A percentile compares a stretch with the other conserved stretches of the same genome.
phyloP scores from a whole-genome alignment of 2,888 invertebrate species.

The Acleris literana region DNA sequence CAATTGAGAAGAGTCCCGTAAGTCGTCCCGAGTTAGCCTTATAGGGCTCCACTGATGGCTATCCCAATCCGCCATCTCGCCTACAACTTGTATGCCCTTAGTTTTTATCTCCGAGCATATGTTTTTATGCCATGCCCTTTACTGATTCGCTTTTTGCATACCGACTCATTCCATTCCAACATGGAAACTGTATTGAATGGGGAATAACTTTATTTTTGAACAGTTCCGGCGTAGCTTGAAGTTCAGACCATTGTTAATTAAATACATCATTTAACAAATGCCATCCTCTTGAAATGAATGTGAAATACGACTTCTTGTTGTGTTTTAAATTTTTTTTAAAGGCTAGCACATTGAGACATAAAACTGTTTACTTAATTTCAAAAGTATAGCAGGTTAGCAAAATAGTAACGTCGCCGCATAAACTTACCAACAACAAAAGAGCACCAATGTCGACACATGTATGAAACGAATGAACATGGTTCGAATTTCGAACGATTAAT shows the following conservation, averaged over 20 bases:
- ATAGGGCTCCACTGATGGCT: slow-evolving; percentile 25
- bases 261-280: too few species aligned
- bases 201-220: background rate
- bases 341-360: too few species aligned
- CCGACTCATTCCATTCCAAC: background rate
- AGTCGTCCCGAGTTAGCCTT: slow-evolving; percentile 16
- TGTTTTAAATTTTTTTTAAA: too few species aligned
- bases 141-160: slow-evolving; percentile 8
- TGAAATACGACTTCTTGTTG: too few species aligned
- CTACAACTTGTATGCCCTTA: slow-evolving; percentile 26
- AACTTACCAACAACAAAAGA: slow-evolving; percentile 3
- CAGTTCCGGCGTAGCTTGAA: background rate
- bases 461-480: slow-evolving; percentile 27
- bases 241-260: too few species aligned
- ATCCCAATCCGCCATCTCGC: slow-evolving; percentile 24
- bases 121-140: slow-evolving; percentile 22
- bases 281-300: too few species aligned
- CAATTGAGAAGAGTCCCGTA: slow-evolving; percentile 9
- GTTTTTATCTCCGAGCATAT: slow-evolving; percentile 23
- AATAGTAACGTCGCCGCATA: too few species aligned
- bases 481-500: slow-evolving; percentile 7
- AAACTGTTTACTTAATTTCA: too few species aligned
- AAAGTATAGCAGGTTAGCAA: too few species aligned
- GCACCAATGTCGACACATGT: slow-evolving; percentile 22
- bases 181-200: background rate